Base-by-base conservation (phyloP, 92 coral and sea anemone species). In the Zoanthus sociatus region DNA sequence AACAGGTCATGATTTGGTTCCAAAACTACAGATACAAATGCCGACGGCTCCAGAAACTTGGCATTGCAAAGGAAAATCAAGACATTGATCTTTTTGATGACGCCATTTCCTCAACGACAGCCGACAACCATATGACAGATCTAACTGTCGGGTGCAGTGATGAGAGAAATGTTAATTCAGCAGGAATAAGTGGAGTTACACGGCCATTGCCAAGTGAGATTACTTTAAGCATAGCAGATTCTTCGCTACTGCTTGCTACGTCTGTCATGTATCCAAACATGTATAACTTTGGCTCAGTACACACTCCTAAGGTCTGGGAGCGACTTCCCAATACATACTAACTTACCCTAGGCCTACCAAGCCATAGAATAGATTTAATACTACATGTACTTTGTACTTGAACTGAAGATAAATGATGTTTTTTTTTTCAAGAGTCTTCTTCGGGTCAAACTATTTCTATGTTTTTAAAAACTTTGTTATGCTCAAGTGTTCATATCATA, bases 1-100 rank as follows among this genome's bases (percentile, higher is more conserved):
- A 81, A 45, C 85, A 81, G 47, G 85, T 81, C 17, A 81, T 81
- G 85, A 81, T 81, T 20, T 81, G 85, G 85, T 81, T 81, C 85
- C 85, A 81, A n/a, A 81, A 81, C 60, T 81, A 81, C 85, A 64
- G 85, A 67, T 81, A 81, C 73, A 81, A 81, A 68, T 44, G 53
- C 31, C 37, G 85, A 66, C 75, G 85, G n/a, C 85, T 81, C 33
- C 58, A 66, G 16, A 81, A 81, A 66, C 74, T 64, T 47, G 85
- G 85, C 26, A 81, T 81, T 71, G 64, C 85, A 48, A 67, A 81
- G 42, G 75, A 81, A 15, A 47, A 81, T 30, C 85, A 44, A 6
- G 75, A 81, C 46, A 46, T 18, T 47, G 85, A 79, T 26, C 37
- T 63, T 79, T 61, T 79, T 20, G 55, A 63, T 42, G 73, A 66